Evolutionary conservation across 2,113 vertebrate genomes (phyloP).

Genomic region (Anhinga anhinga): DNA sequence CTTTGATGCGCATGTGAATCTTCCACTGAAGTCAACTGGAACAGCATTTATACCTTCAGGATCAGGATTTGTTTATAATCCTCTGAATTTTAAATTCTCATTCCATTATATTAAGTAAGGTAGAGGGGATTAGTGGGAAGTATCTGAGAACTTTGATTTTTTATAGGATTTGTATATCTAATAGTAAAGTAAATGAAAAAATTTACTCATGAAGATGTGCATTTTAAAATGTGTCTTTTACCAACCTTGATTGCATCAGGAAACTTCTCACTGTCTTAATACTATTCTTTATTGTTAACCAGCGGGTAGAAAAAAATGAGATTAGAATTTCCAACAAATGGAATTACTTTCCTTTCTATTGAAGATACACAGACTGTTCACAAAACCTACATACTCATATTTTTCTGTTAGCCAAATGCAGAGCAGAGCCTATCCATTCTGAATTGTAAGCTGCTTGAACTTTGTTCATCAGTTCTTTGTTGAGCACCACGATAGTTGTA

Average conservation of each 20-base stretch:
- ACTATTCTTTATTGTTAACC: background rate
- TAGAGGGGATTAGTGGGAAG: slow-evolving; percentile 31
- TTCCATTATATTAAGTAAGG: slow-evolving; percentile 22
- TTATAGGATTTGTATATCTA: slow-evolving; percentile 10
- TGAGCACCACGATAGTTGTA: background rate
- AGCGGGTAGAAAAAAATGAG: background rate
- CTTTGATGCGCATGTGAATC: background rate
- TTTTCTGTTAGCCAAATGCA: background rate
- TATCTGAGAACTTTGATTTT: slow-evolving; percentile 20
- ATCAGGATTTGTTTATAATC: slow-evolving; percentile 50
- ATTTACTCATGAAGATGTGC: background rate
- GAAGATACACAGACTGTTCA: background rate
- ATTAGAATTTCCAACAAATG: background rate
- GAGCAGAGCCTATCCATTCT: background rate
- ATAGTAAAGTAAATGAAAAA: slow-evolving; percentile 34
- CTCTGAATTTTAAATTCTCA: slow-evolving; percentile 43
- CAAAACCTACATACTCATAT: background rate
- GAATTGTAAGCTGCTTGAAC: background rate
- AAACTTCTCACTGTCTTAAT: background rate
- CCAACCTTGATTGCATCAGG: background rate
- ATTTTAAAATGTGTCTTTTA: background rate
- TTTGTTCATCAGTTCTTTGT: background rate
- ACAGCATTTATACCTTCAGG: slow-evolving; percentile 1
- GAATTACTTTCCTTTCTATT: background rate
- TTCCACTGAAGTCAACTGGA: slow-evolving; percentile 42